phyloP scores from a whole-genome alignment of 2,113 vertebrate species.

The Zosterops pallidus region DNA sequence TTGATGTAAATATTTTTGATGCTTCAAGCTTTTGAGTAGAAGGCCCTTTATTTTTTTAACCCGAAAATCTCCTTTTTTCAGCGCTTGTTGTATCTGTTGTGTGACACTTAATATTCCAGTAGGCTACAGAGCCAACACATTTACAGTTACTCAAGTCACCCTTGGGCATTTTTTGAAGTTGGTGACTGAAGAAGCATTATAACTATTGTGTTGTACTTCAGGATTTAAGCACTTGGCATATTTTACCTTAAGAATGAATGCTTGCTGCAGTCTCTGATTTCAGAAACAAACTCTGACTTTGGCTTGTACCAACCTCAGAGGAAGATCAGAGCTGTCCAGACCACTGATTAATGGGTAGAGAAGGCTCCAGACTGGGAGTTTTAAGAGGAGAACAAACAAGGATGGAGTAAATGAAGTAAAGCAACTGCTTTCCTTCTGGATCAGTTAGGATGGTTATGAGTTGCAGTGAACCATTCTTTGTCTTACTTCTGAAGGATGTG shows the following conservation, averaged over 20 bases:
- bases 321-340: not conserved
- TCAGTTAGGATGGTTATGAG: not conserved
- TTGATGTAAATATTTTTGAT: slow-evolving; percentile 14
- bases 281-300: not conserved
- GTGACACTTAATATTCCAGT: slow-evolving; percentile 41
- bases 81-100: not conserved
- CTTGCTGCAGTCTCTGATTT: not conserved
- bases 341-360: not conserved
- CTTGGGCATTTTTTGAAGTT: slow-evolving; percentile 36
- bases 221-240: not conserved
- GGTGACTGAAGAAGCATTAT: not conserved
- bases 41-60: not conserved
- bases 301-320: not conserved
- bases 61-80: not conserved
- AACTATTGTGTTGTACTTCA: not conserved
- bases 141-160: slow-evolving; percentile 24
- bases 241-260: slow-evolving; percentile 8
- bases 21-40: not conserved
- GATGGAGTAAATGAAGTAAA: not conserved
- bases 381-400: not conserved
- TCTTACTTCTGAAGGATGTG: not conserved
- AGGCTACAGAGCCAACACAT: not conserved
- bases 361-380: not conserved
- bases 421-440: not conserved
- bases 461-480: not conserved